Conservation (phyloP, 2,797 vertebrate species). For the Gorsachius magnificus region DNA sequence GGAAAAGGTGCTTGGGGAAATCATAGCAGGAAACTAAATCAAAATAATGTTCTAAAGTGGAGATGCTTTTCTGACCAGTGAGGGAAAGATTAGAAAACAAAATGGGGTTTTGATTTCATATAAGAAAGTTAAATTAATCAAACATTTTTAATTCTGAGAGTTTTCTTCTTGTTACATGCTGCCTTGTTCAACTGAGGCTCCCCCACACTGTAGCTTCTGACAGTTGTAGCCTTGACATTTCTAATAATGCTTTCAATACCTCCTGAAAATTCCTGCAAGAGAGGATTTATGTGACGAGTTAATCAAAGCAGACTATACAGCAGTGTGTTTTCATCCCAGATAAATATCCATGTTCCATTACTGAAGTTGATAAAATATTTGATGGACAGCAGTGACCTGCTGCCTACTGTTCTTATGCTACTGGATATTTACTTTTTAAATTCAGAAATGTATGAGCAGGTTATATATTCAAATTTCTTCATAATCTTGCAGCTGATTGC, state of each 20-base stretch:
- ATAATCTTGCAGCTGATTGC: conserved; percentile 36
- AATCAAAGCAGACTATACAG: not conserved
- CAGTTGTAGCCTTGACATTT: not conserved
- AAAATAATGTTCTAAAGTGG: not conserved
- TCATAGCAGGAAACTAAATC: not conserved
- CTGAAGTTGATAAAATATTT: conserved; percentile 28
- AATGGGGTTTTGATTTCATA: not conserved
- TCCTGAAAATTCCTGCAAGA: conserved; percentile 8
- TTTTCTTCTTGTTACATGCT: not conserved
- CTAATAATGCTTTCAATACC: conserved; percentile 2
- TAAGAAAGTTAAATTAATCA: not conserved
- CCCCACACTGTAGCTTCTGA: not conserved
- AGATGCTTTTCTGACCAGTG: not conserved
- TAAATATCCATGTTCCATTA: conserved; percentile 12
- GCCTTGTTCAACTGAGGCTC: not conserved
- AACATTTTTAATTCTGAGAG: not conserved
- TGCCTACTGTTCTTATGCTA: not conserved
- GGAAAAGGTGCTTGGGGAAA: not conserved
- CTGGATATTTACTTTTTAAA: not conserved
- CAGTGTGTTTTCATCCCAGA: not conserved
- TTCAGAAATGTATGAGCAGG: conserved; percentile 6
- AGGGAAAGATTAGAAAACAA: not conserved
- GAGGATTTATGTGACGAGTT: not conserved
- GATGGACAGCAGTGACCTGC: conserved; percentile 1
- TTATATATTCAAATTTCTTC: not conserved